phyloP scores from a whole-genome alignment of 2,113 vertebrate species.

The Caretta caretta region DNA sequence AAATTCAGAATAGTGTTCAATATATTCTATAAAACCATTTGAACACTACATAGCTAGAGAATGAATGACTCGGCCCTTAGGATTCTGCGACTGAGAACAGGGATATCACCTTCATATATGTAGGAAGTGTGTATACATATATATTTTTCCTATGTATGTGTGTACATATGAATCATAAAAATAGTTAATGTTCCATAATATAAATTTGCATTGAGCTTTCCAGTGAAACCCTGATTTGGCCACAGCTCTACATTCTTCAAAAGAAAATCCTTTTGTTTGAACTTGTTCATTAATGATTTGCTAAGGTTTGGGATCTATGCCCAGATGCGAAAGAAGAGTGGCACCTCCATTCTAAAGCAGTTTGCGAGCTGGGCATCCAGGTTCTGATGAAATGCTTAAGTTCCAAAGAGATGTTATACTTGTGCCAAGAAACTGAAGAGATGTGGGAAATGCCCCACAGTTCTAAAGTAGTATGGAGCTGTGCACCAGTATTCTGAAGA shows the following conservation, averaged over 20 bases:
- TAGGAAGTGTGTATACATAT: not conserved
- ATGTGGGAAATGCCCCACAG: rapidly evolving
- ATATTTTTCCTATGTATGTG: rapidly evolving
- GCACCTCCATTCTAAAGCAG: not conserved
- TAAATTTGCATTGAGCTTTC: not conserved
- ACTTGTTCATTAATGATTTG: not conserved
- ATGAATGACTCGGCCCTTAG: not conserved
- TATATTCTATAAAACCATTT: not conserved
- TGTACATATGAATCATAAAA: not conserved
- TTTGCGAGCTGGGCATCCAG: not conserved
- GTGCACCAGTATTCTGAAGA: not conserved
- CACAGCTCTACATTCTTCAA: rapidly evolving
- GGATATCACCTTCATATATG: not conserved
- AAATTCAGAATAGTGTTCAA: not conserved
- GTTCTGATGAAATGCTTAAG: not conserved
- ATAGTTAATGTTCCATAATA: not conserved
- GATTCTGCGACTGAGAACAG: not conserved
- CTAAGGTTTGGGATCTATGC: not conserved
- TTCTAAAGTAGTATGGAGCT: not conserved
- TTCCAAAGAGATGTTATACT: not conserved
- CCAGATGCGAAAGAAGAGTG: not conserved
- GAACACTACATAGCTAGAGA: not conserved
- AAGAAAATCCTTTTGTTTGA: not conserved
- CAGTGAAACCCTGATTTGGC: not conserved
- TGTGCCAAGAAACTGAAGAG: not conserved